These are phyloP conservation scores for Sardinella longiceps DNA, from an alignment of 2,797 vertebrate genomes.

Conservation along the genomic window DNA sequence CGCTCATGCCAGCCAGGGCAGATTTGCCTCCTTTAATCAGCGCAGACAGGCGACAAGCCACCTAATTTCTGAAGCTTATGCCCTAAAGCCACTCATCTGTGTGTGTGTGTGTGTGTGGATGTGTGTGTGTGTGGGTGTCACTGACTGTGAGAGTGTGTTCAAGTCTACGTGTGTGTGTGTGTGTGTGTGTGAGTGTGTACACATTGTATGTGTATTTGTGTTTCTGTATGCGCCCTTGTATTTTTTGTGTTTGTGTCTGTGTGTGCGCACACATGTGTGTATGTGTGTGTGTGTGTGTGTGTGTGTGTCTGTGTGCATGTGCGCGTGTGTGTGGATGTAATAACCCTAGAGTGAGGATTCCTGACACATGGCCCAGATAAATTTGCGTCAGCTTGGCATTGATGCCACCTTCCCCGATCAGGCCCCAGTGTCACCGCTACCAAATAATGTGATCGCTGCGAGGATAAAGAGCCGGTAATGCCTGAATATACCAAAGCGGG, in stretches of 20 bases:
- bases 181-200: background rate
- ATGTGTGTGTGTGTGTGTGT: background rate
- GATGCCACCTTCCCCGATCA: conserved; percentile 37
- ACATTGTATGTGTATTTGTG: background rate
- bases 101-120: conserved; percentile 32
- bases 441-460: background rate
- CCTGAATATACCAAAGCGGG: background rate
- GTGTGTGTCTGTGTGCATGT: background rate
- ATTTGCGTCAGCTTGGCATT: conserved; percentile 60
- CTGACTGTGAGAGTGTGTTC: background rate
- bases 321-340: conserved; percentile 41
- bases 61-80: conserved; percentile 72
- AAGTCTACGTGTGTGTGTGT: background rate
- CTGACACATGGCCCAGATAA: conserved; percentile 64
- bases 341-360: conserved; percentile 44
- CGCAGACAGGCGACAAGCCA: conserved; percentile 62
- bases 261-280: background rate
- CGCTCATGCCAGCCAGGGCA: conserved; percentile 33
- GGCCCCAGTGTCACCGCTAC: background rate
- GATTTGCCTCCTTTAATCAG: conserved; percentile 54
- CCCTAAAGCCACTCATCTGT: conserved; percentile 64
- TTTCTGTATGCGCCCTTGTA: background rate
- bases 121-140: conserved; percentile 14
- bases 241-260: background rate
- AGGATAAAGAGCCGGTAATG: background rate